phyloP scores from a whole-genome alignment of 2,797 vertebrate species.

The Melanotaenia parkinsoni region DNA sequence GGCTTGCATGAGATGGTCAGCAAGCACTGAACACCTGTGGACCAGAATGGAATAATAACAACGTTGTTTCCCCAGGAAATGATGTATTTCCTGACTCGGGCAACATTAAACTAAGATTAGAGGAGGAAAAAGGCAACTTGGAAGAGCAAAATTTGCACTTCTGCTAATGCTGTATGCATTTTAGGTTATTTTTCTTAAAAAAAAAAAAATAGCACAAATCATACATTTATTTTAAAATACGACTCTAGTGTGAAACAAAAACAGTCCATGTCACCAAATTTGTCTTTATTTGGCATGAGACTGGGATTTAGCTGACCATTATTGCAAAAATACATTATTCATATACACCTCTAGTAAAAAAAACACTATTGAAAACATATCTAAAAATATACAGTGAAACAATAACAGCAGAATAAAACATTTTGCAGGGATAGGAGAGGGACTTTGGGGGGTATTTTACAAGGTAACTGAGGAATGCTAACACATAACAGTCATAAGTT shows the following conservation, averaged over 20 bases:
- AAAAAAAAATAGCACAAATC: not conserved
- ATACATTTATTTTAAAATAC: conserved; percentile 5
- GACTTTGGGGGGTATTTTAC: conserved; percentile 70
- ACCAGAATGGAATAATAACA: conserved; percentile 74
- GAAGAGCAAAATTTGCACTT: conserved; percentile 54
- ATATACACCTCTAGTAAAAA: conserved; percentile 82
- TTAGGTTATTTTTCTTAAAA: conserved; percentile 1
- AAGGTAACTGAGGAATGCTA: conserved; percentile 71
- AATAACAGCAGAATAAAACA: conserved; percentile 78
- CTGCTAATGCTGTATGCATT: conserved; percentile 19
- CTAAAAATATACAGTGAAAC: conserved; percentile 82
- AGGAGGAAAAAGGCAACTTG: conserved; percentile 45
- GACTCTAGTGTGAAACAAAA: conserved; percentile 24
- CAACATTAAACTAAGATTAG: conserved; percentile 64
- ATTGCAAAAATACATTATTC: conserved; percentile 83
- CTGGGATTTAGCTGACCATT: conserved; percentile 66
- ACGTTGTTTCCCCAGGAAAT: conserved; percentile 78
- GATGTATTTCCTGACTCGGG: conserved; percentile 69
- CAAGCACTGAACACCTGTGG: conserved; percentile 78
- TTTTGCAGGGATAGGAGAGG: conserved; percentile 55
- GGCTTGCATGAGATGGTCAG: conserved; percentile 54
- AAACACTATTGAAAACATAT: conserved; percentile 75
- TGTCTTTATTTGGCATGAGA: conserved; percentile 78
- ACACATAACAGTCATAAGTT: conserved; percentile 63
- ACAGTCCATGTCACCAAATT: conserved; percentile 68